Evolutionary conservation across 1,140 invertebrate species (phyloP).

Genomic region (Apis laboriosa): DNA sequence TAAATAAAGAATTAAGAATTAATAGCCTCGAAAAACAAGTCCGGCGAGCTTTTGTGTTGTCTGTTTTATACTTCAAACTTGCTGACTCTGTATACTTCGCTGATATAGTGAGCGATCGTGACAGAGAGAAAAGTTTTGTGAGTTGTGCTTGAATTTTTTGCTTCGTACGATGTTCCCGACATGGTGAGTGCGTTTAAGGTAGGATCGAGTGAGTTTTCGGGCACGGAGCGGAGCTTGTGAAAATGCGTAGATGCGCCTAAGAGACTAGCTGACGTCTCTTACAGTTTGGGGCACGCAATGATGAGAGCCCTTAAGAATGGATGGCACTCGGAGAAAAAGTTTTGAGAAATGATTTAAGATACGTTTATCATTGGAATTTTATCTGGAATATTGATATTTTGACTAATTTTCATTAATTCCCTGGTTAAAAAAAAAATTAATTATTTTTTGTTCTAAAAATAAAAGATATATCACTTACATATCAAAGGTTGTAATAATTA

Average conservation of each 20-base stretch:
- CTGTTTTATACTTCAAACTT: background rate
- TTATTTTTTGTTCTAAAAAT: too few relatives aligned
- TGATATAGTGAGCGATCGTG: background rate
- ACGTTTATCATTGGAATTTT: background rate
- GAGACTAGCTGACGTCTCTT: background rate
- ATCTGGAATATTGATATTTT: too few relatives aligned
- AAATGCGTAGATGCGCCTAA: background rate
- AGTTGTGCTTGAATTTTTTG: background rate
- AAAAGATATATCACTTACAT: too few relatives aligned
- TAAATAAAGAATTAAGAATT: background rate
- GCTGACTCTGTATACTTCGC: background rate
- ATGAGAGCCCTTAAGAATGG: background rate
- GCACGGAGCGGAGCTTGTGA: background rate
- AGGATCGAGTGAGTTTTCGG: background rate
- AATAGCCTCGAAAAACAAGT: too few relatives aligned
- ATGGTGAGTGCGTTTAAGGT: background rate
- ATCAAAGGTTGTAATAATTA: too few relatives aligned
- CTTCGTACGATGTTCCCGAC: background rate
- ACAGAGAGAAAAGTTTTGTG: background rate
- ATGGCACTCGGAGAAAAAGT: background rate
- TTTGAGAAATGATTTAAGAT: background rate
- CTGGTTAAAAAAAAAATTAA: too few relatives aligned
- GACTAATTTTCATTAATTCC: too few relatives aligned
- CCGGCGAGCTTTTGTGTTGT: background rate
- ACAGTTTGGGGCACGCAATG: background rate